Evolutionary conservation across 92 coral and sea anemone species (phyloP), one percentile per base, ranked within the genome.

Genomic region (Phenganax stokvisi): DNA sequence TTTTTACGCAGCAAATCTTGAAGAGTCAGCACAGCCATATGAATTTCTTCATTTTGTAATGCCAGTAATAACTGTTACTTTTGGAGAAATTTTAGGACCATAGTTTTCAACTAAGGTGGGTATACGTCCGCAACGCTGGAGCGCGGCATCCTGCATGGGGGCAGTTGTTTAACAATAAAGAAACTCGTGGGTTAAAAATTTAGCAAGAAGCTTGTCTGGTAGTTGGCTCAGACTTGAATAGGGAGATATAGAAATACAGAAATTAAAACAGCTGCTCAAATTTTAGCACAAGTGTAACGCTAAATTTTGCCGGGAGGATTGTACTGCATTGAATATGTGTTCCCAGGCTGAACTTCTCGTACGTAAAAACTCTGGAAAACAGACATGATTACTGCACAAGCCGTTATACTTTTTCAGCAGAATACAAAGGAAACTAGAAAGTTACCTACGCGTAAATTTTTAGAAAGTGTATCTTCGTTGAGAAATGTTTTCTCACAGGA

Each of bases 1-100:
- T 2, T 37, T 37, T 37, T 37, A 37, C 2, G 47, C 47, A 37
- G 47, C 47, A 37, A 37, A 5, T 37, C 47, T 37, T 37, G 47
- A 37, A 37, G 5, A 37, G 75, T 47, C 54, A 7, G 12, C 54
- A 76, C 81, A 76, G 60, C 60, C 28, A 29, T 0, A 47, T n/a
- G 37, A 51, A 52, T 53, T 53, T 12, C 47, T 15, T 57, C 37
- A 28, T 12, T 53, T 52, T 12, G 25, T 8, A 6, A 79, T 79
- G 74, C 65, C 83, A 9, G 25, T 65, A 44, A 10, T 79, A 13
- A 52, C 83, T 25, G 69, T 51, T 59, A 27, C 73, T 12, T 53
- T 9, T 54, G 12, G 44, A 56, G 52, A 63, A 79, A 61, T 25
- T 68, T 68, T 68, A 53, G 53, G 10, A 30, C n/a, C 54, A 37